Evolutionary conservation across 2,113 vertebrate genomes (phyloP).

Genomic region (Sceloporus undulatus): DNA sequence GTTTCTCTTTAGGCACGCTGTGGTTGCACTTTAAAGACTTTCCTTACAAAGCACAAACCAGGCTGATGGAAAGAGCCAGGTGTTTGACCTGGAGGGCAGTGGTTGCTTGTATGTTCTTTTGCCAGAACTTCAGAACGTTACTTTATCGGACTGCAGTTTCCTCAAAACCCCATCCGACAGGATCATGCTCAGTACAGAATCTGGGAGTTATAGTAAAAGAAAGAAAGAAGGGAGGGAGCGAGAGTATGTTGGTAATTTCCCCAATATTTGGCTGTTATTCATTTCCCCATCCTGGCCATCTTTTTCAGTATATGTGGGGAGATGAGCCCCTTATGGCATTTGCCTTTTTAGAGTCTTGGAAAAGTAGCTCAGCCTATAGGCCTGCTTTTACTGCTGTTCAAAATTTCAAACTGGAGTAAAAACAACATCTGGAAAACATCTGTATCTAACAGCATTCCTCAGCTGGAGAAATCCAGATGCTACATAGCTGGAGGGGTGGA

Average conservation of each 20-base stretch:
- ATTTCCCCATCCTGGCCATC: not conserved
- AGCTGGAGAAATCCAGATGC: not conserved
- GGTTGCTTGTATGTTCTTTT: not conserved
- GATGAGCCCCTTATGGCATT: not conserved
- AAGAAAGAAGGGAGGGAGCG: no score
- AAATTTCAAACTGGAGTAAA: not conserved
- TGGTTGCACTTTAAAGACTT: not conserved
- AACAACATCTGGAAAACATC: constrained; percentile 32
- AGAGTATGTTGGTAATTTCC: no score
- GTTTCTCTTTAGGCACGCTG: not conserved
- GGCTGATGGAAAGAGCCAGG: constrained; percentile 1
- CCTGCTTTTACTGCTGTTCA: not conserved
- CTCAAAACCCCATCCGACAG: no score
- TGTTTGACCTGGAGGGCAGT: not conserved
- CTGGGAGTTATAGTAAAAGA: no score
- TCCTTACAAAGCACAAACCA: not conserved
- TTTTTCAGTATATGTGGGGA: constrained; percentile 4
- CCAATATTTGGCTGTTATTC: not conserved
- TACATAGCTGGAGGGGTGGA: not conserved
- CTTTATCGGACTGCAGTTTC: no score
- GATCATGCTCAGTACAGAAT: no score
- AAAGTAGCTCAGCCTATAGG: not conserved
- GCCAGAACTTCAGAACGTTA: no score
- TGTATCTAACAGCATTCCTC: constrained; percentile 1
- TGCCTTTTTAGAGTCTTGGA: not conserved